Conservation (phyloP, 2,888 invertebrate species). For the Parapristionchus giblindavisi region DNA sequence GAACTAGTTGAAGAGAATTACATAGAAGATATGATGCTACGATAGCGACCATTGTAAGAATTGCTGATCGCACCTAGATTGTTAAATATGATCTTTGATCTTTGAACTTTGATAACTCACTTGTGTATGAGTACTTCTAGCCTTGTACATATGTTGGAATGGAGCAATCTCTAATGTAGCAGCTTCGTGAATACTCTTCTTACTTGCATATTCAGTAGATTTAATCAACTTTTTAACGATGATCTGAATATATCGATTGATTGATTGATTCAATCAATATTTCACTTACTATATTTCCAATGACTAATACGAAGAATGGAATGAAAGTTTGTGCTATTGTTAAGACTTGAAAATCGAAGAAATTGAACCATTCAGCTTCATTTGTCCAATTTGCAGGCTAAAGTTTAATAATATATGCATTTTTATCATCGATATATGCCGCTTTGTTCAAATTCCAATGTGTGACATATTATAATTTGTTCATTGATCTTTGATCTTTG, state of each 20-base stretch:
- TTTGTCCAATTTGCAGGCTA: conserved; percentile 33
- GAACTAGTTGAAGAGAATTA: conserved; percentile 64
- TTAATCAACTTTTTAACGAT: conserved; percentile 34
- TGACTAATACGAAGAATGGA: conserved; percentile 64
- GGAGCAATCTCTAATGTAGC: conserved; percentile 27
- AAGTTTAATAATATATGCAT: not conserved
- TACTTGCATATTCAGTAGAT: not conserved
- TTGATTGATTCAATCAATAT: not conserved
- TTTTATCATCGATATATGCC: too few relatives aligned
- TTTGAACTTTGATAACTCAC: not conserved
- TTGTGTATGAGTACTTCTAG: conserved; percentile 27
- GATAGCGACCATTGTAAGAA: conserved; percentile 68
- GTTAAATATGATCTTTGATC: not conserved
- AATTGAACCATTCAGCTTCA: conserved; percentile 43
- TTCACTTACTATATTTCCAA: conserved; percentile 53
- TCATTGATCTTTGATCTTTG: too few relatives aligned
- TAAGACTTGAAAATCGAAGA: conserved; percentile 61
- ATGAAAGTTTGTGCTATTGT: conserved; percentile 64
- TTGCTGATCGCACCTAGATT: conserved; percentile 58
- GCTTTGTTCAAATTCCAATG: too few relatives aligned
- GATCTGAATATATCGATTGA: conserved; percentile 22
- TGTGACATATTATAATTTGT: too few relatives aligned
- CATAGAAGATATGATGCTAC: conserved; percentile 67
- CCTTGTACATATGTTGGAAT: conserved; percentile 13
- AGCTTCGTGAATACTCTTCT: not conserved